phyloP scores from a whole-genome alignment of 2,113 vertebrate species.

The Scomber scombrus region DNA sequence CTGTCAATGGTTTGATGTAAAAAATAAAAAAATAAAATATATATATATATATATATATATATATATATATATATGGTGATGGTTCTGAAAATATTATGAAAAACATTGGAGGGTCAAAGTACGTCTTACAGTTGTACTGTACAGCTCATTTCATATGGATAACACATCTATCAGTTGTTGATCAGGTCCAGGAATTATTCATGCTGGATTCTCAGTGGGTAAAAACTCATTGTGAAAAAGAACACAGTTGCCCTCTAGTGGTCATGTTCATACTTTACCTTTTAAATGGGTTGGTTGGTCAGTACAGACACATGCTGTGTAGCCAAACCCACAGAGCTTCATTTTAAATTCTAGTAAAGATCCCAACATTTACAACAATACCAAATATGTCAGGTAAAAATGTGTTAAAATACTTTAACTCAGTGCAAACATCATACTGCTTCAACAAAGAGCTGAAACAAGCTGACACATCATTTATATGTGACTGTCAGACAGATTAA shows the following conservation, averaged over 20 bases:
- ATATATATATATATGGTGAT: too few species aligned
- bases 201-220: too few species aligned
- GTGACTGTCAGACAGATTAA: neutral
- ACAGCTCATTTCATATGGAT: too few species aligned
- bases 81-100: too few species aligned
- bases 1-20: too few species aligned
- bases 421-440: neutral
- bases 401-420: neutral
- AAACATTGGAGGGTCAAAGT: too few species aligned
- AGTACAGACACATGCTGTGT: neutral
- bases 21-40: too few species aligned
- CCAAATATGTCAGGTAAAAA: neutral
- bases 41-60: too few species aligned
- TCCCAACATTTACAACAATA: neutral
- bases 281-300: neutral
- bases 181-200: too few species aligned
- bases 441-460: neutral
- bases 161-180: too few species aligned
- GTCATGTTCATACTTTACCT: neutral
- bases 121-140: too few species aligned
- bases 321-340: neutral
- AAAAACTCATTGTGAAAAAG: neutral
- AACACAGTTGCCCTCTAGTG: slow-evolving; percentile 15
- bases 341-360: neutral
- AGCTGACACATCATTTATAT: neutral